A percentile compares a stretch with the other conserved stretches of the same genome.
phyloP scores from a whole-genome alignment of 2,888 invertebrate species.

The Ctenicera cuprea region DNA sequence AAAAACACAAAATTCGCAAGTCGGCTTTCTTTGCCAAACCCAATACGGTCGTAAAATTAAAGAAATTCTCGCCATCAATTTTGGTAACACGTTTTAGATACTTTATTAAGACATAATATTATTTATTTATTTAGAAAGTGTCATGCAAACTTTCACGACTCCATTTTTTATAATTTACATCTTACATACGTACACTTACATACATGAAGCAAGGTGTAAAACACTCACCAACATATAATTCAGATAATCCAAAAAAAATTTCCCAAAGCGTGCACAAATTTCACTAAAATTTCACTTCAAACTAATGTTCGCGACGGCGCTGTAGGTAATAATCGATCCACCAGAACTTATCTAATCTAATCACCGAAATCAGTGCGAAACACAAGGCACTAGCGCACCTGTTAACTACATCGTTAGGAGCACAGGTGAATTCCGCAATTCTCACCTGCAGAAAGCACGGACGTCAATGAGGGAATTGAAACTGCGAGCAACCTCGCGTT shows the following conservation, averaged over 20 bases:
- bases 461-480: slow-evolving; percentile 38
- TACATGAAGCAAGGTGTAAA: not conserved
- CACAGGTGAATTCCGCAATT: slow-evolving; percentile 35
- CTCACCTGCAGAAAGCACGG: slow-evolving; percentile 46
- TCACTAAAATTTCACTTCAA: slow-evolving; percentile 5
- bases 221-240: slow-evolving; percentile 24
- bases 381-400: slow-evolving; percentile 32
- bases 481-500: slow-evolving; percentile 42
- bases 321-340: not conserved
- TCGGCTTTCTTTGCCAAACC: slow-evolving; percentile 16
- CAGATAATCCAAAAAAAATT: slow-evolving; percentile 16
- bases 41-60: slow-evolving; percentile 9
- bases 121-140: slow-evolving; percentile 53
- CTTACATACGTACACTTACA: slow-evolving; percentile 23
- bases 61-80: slow-evolving; percentile 12
- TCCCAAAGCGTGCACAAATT: not conserved
- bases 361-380: slow-evolving; percentile 25
- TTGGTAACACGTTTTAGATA: slow-evolving; percentile 22
- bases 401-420: slow-evolving; percentile 39
- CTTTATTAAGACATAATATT: slow-evolving; percentile 23
- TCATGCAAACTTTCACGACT: slow-evolving; percentile 44
- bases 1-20: no score
- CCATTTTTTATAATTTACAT: slow-evolving; percentile 37
- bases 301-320: not conserved
- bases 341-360: slow-evolving; percentile 36